Conservation (phyloP, 2,113 vertebrate genomes). For the Phaethornis superciliosus region DNA sequence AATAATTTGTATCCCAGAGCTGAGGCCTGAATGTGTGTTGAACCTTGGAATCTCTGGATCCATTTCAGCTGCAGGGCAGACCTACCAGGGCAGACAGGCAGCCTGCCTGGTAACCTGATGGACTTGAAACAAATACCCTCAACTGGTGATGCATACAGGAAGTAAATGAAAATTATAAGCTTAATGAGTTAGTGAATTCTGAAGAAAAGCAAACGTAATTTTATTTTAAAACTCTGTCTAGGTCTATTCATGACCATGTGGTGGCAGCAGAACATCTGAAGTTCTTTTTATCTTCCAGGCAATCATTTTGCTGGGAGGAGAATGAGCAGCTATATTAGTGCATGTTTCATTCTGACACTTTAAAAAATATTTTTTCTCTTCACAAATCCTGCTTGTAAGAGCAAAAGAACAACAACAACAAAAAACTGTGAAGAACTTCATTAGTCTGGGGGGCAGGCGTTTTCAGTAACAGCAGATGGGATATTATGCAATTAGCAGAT, state of each 20-base stretch:
- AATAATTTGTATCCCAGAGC: background rate
- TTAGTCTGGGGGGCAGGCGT: background rate
- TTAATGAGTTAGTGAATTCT: background rate
- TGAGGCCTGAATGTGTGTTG: background rate
- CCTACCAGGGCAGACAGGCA: background rate
- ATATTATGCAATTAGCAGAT: background rate
- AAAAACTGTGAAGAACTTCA: background rate
- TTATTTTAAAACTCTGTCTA: background rate
- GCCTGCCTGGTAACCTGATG: background rate
- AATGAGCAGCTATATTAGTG: background rate
- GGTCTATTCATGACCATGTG: background rate
- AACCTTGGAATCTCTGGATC: background rate
- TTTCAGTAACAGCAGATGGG: background rate
- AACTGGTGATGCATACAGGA: background rate
- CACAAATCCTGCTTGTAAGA: background rate
- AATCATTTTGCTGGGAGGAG: background rate
- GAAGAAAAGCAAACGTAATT: background rate
- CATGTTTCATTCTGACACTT: background rate
- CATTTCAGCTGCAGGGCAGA: background rate
- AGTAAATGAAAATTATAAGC: fast-evolving
- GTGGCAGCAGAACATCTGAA: conserved; percentile 26
- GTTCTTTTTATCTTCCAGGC: background rate
- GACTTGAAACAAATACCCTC: background rate
- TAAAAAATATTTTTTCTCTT: no score
- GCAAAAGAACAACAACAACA: background rate